A percentile compares a stretch with the other conserved stretches of the same genome.
Conservation (phyloP, 1,140 invertebrate genomes). For the Hesperophylax magnus region DNA sequence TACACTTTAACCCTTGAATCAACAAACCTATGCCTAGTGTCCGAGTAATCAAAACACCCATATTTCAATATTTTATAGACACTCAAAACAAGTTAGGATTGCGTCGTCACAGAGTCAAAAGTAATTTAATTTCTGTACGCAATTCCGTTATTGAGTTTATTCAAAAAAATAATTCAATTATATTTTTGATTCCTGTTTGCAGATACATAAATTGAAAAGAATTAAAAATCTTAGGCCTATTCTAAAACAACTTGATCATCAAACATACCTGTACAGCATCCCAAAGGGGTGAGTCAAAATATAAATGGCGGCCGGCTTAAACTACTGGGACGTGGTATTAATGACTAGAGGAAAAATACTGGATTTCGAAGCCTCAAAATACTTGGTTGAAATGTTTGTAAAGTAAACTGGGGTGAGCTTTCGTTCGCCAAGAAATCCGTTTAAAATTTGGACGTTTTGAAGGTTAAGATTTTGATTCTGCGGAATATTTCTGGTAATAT, state of each 20-base stretch:
- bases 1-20: too few relatives aligned
- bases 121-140: not conserved
- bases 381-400: not conserved
- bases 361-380: not conserved
- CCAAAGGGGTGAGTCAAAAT: constrained; percentile 14
- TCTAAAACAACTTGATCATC: constrained; percentile 2
- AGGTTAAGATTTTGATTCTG: too few relatives aligned
- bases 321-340: not conserved
- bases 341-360: not conserved
- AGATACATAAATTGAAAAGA: not conserved
- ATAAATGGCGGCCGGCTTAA: not conserved
- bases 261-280: constrained; percentile 4
- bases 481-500: too few relatives aligned
- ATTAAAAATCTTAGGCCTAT: not conserved
- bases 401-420: too few relatives aligned
- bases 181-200: not conserved
- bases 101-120: not conserved
- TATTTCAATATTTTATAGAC: too few relatives aligned
- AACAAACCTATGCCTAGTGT: too few relatives aligned
- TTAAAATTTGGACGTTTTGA: too few relatives aligned
- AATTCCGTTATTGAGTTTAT: not conserved
- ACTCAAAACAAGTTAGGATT: not conserved
- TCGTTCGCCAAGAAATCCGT: too few relatives aligned
- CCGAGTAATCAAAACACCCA: too few relatives aligned
- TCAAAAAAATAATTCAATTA: not conserved